Evolutionary conservation across 2,888 invertebrate species (phyloP).

Genomic region (Prenolepis imparis): DNA sequence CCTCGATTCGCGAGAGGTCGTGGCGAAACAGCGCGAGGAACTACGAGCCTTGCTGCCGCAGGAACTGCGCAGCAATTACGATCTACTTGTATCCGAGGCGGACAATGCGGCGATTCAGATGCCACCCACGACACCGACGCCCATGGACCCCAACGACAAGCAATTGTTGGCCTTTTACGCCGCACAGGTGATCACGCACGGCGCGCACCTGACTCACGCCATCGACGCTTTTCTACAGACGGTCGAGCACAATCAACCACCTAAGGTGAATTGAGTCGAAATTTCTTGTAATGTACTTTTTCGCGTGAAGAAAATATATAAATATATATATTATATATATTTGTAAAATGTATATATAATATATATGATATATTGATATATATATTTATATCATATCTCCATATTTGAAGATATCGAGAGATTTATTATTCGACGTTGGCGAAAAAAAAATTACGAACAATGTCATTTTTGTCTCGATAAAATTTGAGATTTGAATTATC

Average conservation of each 20-base stretch:
- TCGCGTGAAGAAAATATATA: background rate
- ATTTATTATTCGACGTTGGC: background rate
- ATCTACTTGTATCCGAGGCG: slow-evolving; percentile 91
- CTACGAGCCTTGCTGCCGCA: slow-evolving; percentile 91
- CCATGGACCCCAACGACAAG: slow-evolving; percentile 92
- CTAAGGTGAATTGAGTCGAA: slow-evolving; percentile 88
- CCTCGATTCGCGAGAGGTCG: slow-evolving; percentile 91
- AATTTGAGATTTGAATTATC: slow-evolving; percentile 13
- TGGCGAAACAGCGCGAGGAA: slow-evolving; percentile 91
- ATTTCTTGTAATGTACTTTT: slow-evolving; percentile 57
- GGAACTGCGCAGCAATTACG: slow-evolving; percentile 92
- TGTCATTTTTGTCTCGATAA: background rate
- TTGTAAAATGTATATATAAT: too few relatives aligned
- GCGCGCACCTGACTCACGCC: slow-evolving; percentile 94
- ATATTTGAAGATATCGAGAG: background rate
- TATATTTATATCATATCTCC: too few relatives aligned
- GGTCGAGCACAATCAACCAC: slow-evolving; percentile 97
- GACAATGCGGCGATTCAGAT: slow-evolving; percentile 88
- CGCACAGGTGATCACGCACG: slow-evolving; percentile 94
- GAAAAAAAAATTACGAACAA: background rate
- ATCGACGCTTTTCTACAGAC: slow-evolving; percentile 97
- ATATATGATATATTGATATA: too few relatives aligned
- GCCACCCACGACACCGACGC: slow-evolving; percentile 85
- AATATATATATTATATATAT: too few relatives aligned
- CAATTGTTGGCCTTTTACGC: slow-evolving; percentile 95